Evolutionary conservation across 92 coral and sea anemone genomes (phyloP), one percentile per base, ranked within the genome.

Genomic region (Epizoanthus rinbou): DNA sequence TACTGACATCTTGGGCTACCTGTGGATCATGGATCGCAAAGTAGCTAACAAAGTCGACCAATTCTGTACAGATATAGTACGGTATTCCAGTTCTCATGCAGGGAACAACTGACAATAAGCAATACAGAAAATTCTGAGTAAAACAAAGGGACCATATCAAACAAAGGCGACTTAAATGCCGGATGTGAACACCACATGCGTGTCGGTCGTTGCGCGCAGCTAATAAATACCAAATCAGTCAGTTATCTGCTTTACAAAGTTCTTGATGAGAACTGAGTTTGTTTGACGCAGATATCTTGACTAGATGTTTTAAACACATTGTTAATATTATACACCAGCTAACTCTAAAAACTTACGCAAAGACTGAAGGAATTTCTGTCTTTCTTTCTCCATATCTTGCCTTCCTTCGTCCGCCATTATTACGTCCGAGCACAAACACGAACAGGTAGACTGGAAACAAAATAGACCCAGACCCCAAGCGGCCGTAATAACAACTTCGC

Each of bases 391-490:
- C 18, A 59, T 82, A 43, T 75, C 87, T 81, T 80, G 58, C 57
- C 80, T 74, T 82, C 79, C 89, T 47, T 86, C 85, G 91, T 94
- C 99, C 92, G 96, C 98, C 99, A 94, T 97, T 39, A 39, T 54
- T 17, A 50, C 18, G 59, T 57, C 35, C 71, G 19, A 21, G n/a
- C 18, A 18, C 18, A 37, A 35, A 16, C 54, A 37, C 70, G 35
- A 14, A 14, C 56, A 3, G 70, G 82, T 37, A 62, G 71, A 62
- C 70, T 78, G 69, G 82, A 39, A 6, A 54, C 59, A 24, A 78
- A 78, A 14, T 67, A 33, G 19, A 63, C 68, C 68, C 68, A 63
- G 68, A n/a, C 68, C 28, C 68, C 68, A 63, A 47, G 54, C 54
- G 54, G 54, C 54, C 54, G 15, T 47, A 47, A 47, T 68, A 11